Evolutionary conservation across 2,797 vertebrate genomes (phyloP).

Genomic region (Sebastolobus altivelis): DNA sequence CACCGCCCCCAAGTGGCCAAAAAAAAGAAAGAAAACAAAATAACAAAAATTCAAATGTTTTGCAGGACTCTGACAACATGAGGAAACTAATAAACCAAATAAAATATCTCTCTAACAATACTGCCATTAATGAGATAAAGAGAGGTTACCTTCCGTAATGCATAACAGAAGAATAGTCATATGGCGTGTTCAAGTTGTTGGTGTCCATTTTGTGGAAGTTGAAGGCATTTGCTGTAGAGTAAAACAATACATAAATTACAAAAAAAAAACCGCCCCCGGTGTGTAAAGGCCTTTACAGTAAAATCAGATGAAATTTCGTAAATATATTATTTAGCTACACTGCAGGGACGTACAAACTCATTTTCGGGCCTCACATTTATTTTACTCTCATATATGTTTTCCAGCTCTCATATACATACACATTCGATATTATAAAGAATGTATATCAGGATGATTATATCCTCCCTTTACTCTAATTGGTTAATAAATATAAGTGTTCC

Average conservation of each 20-base stretch:
- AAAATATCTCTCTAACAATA: background rate
- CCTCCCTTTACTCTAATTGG: too few relatives aligned
- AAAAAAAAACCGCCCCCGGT: background rate
- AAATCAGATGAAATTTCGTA: too few relatives aligned
- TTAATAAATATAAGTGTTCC: background rate
- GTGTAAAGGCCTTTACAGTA: too few relatives aligned
- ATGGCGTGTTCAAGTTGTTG: constrained; percentile 43
- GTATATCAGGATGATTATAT: too few relatives aligned
- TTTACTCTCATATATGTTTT: too few relatives aligned
- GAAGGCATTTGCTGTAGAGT: background rate
- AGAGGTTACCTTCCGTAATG: constrained; percentile 45
- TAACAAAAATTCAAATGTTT: background rate
- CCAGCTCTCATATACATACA: too few relatives aligned
- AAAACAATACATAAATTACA: background rate
- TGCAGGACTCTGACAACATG: background rate
- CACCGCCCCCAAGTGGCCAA: too few relatives aligned
- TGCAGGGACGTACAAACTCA: too few relatives aligned
- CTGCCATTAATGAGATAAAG: background rate
- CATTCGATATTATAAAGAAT: too few relatives aligned
- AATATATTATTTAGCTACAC: too few relatives aligned
- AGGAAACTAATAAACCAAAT: background rate
- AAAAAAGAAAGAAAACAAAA: background rate
- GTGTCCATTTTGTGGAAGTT: constrained; percentile 43
- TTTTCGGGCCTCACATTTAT: too few relatives aligned
- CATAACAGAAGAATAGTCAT: constrained; percentile 52